A percentile compares a stretch with the other conserved stretches of the same genome.
phyloP scores from a whole-genome alignment of 2,113 vertebrate species.

The Plecturocebus donacophilus region DNA sequence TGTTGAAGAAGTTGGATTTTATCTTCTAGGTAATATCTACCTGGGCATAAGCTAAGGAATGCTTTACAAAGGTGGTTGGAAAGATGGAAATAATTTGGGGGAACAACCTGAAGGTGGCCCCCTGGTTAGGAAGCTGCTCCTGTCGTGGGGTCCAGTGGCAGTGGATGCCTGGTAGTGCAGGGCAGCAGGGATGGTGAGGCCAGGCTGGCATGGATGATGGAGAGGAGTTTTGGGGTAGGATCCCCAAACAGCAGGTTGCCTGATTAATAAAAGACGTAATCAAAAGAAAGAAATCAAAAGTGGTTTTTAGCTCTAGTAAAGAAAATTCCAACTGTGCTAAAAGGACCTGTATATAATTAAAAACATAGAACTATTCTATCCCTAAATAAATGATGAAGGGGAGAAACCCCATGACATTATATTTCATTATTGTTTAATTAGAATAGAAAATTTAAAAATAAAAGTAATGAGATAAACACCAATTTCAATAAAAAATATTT shows the following conservation, averaged over 20 bases:
- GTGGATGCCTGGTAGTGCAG: background rate
- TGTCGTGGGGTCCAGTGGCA: too few species aligned
- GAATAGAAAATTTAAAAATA: background rate
- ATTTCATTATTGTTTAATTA: conserved; percentile 33
- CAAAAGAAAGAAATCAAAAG: background rate
- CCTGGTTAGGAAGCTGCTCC: background rate
- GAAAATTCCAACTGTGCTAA: background rate
- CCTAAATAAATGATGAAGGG: conserved; percentile 6
- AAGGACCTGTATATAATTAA: background rate
- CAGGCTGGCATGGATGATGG: too few species aligned
- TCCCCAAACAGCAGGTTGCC: background rate
- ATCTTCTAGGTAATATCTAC: background rate
- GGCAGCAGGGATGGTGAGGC: background rate
- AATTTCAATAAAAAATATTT: conserved; percentile 24
- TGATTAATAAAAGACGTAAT: background rate
- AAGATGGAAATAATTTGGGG: background rate
- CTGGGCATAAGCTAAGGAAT: background rate
- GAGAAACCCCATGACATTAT: background rate
- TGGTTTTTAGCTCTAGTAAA: background rate
- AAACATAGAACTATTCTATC: conserved; percentile 46
- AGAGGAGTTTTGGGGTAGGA: background rate
- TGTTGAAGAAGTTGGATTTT: background rate
- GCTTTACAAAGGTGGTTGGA: background rate
- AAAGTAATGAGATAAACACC: background rate
- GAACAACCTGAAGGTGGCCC: background rate